Conservation (phyloP, 2,113 vertebrate genomes). For the Oenanthe oenanthe region DNA sequence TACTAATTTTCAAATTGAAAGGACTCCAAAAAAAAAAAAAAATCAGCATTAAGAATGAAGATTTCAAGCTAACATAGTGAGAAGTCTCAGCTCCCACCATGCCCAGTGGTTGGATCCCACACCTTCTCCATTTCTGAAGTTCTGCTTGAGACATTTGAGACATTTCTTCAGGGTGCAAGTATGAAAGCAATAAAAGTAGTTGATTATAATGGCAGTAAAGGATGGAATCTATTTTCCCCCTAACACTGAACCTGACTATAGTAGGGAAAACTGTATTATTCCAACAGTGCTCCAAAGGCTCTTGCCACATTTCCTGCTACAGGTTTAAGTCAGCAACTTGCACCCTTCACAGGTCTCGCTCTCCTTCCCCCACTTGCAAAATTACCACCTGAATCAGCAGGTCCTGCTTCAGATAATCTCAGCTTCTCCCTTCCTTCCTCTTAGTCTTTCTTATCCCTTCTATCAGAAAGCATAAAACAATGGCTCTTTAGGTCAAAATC, state of each 20-base stretch:
- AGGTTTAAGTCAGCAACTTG: not conserved
- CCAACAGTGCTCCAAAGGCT: not conserved
- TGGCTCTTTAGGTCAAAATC: slow-evolving; percentile 70
- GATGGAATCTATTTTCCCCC: not conserved
- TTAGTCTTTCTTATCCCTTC: slow-evolving; percentile 5
- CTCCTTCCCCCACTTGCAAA: not conserved
- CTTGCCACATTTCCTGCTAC: not conserved
- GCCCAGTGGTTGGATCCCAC: rapidly evolving
- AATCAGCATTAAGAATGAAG: not conserved
- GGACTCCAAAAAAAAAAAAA: too few species aligned
- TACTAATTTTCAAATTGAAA: not conserved
- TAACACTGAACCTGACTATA: not conserved
- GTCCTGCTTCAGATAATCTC: slow-evolving; percentile 55
- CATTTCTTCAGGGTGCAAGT: not conserved
- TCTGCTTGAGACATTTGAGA: not conserved
- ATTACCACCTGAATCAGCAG: slow-evolving; percentile 22
- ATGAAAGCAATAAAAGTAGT: not conserved
- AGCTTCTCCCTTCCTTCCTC: slow-evolving; percentile 42
- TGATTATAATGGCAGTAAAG: not conserved
- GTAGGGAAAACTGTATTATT: not conserved
- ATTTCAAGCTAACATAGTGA: not conserved
- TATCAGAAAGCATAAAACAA: slow-evolving; percentile 67
- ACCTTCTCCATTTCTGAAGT: not conserved
- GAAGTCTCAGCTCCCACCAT: not conserved
- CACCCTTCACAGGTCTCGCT: not conserved